Evolutionary conservation across 1,140 invertebrate species (phyloP), one percentile per base, ranked within the genome.

Genomic region (Ephestia elutella): DNA sequence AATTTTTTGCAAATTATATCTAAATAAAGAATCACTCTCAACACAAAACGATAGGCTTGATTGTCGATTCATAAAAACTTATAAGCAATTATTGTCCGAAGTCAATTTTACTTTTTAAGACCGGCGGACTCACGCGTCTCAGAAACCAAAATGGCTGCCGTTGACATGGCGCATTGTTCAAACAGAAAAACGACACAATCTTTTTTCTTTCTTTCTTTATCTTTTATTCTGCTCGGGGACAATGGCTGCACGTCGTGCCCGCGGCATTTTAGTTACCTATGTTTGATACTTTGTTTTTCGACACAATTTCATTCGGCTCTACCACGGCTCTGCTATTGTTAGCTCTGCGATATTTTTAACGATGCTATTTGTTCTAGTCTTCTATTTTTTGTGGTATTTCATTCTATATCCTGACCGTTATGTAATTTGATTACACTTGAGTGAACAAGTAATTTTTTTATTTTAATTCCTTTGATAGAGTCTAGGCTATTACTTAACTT

Each of bases 91-190:
- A 66, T 66, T 18, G 49, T 62, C 57, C 49, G 13, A 53, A 20
- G 50, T 53, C 18, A 18, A 53, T 25, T 21, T 25, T 15, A 25
- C 15, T 44, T 44, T 44, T 44, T 44, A 48, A 66, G 54, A 71
- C 65, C 63, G 61, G 56, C 49, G 50, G 57, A 49, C 67, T 63
- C 62, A 59, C 69, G 65, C 62, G 63, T 44, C 63, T 60, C 63
- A 66, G 57, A 64, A 70, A 63, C 70, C 75, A 82, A 77, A 62
- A 83, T 86, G 80, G 81, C 82, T 73, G 84, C 64, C 80, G 74
- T 75, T 78, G 84, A 86, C 84, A 80, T 72, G 76, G 69, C 66
- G 70, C 71, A 76, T 84, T 86, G 80, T 86, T 80, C 78, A 80
- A 80, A 85, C 81, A 84, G 73, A 82, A 73, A 78, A 80, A 75